Percentiles rank a stretch among this genome's conserved stretches.
Evolutionary conservation across 2,113 vertebrate genomes (phyloP).

Genomic region (Stigmatopora argus): DNA sequence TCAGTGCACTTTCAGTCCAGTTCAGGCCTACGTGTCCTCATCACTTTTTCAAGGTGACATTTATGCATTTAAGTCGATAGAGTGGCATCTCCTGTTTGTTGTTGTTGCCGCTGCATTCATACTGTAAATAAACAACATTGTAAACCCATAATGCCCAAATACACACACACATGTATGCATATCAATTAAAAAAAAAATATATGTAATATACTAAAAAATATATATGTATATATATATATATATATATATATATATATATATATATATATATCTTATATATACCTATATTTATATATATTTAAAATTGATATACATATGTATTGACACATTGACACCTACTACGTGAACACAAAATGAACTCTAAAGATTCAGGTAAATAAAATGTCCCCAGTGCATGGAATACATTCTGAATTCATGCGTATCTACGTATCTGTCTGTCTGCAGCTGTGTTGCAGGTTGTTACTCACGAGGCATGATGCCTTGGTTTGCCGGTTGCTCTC

Average conservation of each 20-base stretch:
- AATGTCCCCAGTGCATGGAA: neutral
- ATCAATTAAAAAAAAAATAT: too few species aligned
- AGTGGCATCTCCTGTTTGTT: neutral
- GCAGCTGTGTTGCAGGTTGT: slow-evolving; percentile 57
- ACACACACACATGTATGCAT: too few species aligned
- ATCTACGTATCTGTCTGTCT: slow-evolving; percentile 1
- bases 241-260: too few species aligned
- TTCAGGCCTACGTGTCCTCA: slow-evolving; percentile 22
- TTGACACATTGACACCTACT: too few species aligned
- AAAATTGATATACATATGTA: too few species aligned
- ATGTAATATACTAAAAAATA: too few species aligned
- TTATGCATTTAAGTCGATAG: slow-evolving; percentile 3
- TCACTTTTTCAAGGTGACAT: slow-evolving; percentile 18
- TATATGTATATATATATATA: too few species aligned
- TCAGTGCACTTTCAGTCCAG: slow-evolving; percentile 15
- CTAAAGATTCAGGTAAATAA: neutral
- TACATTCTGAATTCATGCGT: neutral
- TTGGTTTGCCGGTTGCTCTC: slow-evolving; percentile 91
- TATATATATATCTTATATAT: too few species aligned
- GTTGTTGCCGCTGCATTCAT: slow-evolving; percentile 4
- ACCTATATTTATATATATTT: too few species aligned
- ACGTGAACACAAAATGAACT: neutral
- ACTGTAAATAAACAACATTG: slow-evolving; percentile 15
- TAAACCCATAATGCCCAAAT: slow-evolving; percentile 44
- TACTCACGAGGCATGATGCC: slow-evolving; percentile 97